Evolutionary conservation across 2,888 invertebrate species (phyloP), one percentile per base, ranked within the genome.

Genomic region (Tinea trinotella): DNA sequence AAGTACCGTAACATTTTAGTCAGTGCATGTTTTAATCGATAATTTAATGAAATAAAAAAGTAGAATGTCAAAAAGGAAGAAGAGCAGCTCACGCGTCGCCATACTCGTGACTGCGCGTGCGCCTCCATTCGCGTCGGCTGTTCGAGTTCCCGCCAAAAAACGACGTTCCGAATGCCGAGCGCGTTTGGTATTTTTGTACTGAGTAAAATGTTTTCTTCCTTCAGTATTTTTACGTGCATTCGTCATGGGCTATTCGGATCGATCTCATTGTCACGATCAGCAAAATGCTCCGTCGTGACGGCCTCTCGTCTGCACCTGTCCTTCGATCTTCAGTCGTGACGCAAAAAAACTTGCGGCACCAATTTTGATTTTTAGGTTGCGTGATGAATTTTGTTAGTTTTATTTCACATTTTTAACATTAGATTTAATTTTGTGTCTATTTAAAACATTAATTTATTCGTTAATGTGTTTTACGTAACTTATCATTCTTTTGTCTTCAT

Each of bases 141-240:
- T 59, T 49, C 61, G 61, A 57, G 57, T 66, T 70, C 73, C 70
- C 73, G 75, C 79, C 74, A 76, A 82, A 82, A 83, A 83, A 80
- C 74, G 68, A 68, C 61, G 67, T 63, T 68, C 61, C 56, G 63
- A 70, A 80, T 82, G 62, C 75, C 72, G 66, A 59, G 67, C 76
- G 74, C 64, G 71, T 70, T 68, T 62, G 62, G 70, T 70, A 82
- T 81, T 74, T 73, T 73, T 71, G 65, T 60, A 6, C 40, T 49
- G 19, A 55, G 15, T 22, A 50, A 24, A 50, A 50, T 46, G 34
- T 49, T 54, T 48, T 52, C 15, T 24, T 52, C 12, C 24, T 46
- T 50, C 50, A 66, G 22, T 60, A 66, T 75, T 76, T 74, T 70
- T 70, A 72, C 70, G 67, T 67, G 64, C 61, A 76, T 79, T 78